Evolutionary conservation across 2,113 vertebrate genomes (phyloP), one percentile per base, ranked within the genome.

Genomic region (Xiphophorus maculatus): DNA sequence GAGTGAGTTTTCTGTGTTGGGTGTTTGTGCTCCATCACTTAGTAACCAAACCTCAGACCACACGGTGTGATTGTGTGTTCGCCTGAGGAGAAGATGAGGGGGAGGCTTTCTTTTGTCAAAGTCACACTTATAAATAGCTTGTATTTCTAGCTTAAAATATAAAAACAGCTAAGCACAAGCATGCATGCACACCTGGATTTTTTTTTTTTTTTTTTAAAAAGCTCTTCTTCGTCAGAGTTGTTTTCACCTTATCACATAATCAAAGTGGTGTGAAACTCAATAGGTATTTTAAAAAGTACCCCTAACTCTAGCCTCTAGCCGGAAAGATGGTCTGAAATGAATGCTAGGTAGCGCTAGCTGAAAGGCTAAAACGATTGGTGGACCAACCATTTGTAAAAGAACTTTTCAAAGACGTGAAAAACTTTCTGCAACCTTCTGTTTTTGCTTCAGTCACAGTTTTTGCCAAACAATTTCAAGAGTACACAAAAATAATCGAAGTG

Each of bases 41-140:
- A 84, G 86, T 84, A 88, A 89, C 86, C 68, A 88, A 88, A 91
- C 91, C 91, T 90, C 90, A 91, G 86, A 91, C 89, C 90, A 87
- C 88, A 87, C 72, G 40, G 81, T 79, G 85, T 82, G 81, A 80
- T 73, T 71, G 63, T 76, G 70, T 74, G 25, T 66, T 68, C 28
- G 75, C 63, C 29, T 81, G 51, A 67, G 74, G 63, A 61, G n/a
- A 69, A 63, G 69, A 44, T 25, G 68, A 28, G 63, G 63, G 40
- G 71, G 37, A 22, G 37, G 33, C 0, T 70, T 15, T 61, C 61
- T 72, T 74, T 61, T 71, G 75, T 69, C 77, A 82, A 72, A 78
- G 77, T 82, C 63, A 81, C 3, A 76, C 61, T 82, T 87, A 89
- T 75, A 88, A 87, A 91, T 88, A 90, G 77, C 66, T 63, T 33